A percentile compares a stretch with the other conserved stretches of the same genome.
Conservation (phyloP, 1,140 invertebrate species). For the Tetramorium simillimum region DNA sequence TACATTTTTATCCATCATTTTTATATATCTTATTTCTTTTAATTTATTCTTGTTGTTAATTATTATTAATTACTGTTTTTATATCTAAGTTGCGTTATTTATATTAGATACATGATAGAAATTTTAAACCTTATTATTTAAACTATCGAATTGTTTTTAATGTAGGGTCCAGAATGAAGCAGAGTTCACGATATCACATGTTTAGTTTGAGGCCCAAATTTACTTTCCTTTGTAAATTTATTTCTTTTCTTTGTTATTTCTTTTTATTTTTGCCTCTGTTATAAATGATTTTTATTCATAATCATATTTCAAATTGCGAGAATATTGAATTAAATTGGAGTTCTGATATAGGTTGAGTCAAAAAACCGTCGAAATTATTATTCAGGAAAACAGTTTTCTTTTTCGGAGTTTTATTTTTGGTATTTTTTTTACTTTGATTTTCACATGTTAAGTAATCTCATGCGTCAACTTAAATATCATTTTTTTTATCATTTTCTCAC, state of each 20-base stretch:
- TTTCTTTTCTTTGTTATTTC: conserved; percentile 4
- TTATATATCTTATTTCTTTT: neutral
- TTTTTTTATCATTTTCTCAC: neutral
- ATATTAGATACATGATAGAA: neutral
- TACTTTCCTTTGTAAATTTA: conserved; percentile 18
- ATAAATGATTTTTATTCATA: neutral
- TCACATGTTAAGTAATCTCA: neutral
- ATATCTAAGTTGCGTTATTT: conserved; percentile 4
- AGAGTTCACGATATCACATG: conserved; percentile 52
- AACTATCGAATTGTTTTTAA: neutral
- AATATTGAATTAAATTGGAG: conserved; percentile 17
- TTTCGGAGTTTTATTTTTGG: neutral
- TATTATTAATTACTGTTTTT: neutral
- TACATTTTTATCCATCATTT: neutral
- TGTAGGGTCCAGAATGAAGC: conserved; percentile 69
- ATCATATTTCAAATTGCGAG: neutral
- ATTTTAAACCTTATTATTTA: neutral
- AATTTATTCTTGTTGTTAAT: neutral
- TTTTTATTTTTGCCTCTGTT: neutral
- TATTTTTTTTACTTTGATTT: neutral
- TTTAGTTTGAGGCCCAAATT: conserved; percentile 48
- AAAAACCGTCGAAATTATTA: conserved; percentile 43
- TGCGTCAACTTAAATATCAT: neutral
- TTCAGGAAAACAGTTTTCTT: neutral
- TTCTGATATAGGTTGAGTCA: conserved; percentile 57